Evolutionary conservation across 2,797 vertebrate species (phyloP), one percentile per base, ranked within the genome.

Genomic region (Melanogrammus aeglefinus): DNA sequence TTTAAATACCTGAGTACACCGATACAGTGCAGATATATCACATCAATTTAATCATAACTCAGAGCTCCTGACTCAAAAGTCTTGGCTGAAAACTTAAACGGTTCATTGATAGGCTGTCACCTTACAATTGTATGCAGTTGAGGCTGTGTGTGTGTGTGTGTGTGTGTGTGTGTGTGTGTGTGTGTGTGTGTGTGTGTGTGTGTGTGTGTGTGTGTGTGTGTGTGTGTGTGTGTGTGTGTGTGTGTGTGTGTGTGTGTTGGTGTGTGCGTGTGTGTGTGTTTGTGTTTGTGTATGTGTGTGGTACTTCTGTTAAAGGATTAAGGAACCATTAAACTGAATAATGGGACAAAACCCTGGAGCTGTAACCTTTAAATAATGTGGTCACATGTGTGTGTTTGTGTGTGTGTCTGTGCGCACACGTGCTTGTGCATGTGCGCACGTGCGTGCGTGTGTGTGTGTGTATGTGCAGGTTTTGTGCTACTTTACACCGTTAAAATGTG

Each of bases 301-400:
- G 16, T 47, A 16, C 4, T 41, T 12, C 39, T 41, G 39, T 41
- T 13, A 13, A 13, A 13, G 47, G 47, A 51, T 51, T 51, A 51
- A 16, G 47, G 47, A 27, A 24, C 57, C 33, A 69, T 66, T 57
- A 69, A 69, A 63, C 18, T 29, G 47, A 76, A 24, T 36, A 76
- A 47, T 51, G 27, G 44, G 44, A 63, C 41, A 47, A 51, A 51
- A 31, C 13, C 51, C 33, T 44, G 0, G 29, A 84, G 79, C 81
- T 38, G 38, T 75, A 80, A 85, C 78, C 83, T 84, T 81, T 72
- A 80, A 80, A 76, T 78, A 75, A 76, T 73, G 82, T 79, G 77
- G 13, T 81, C 78, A 44, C 77, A 31, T 63, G 75, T 76, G 57
- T 69, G 57, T 24, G 51, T 76, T 33, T 69, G 51, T 39, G 31